Evolutionary conservation across 2,113 vertebrate species (phyloP).

Genomic region (Pitta sordida): DNA sequence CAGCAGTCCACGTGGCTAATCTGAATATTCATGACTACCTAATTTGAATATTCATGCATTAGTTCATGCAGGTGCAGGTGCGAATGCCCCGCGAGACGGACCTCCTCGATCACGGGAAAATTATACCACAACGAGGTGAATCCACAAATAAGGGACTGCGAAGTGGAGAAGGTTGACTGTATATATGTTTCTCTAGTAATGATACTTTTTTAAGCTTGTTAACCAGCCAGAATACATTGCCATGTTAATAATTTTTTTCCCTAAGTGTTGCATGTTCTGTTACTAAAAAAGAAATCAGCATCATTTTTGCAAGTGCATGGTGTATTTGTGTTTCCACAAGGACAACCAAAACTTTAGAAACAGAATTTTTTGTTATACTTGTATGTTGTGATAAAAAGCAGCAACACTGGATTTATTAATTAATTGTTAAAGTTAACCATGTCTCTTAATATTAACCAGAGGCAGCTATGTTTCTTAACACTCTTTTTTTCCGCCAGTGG

Average conservation of each 20-base stretch:
- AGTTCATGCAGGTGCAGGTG: too few species aligned
- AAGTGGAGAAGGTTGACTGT: too few species aligned
- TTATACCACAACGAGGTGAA: too few species aligned
- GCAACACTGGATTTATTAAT: neutral
- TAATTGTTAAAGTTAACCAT: neutral
- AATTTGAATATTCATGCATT: too few species aligned
- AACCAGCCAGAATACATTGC: neutral
- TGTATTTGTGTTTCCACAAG: neutral
- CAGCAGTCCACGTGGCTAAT: too few species aligned
- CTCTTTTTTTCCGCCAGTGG: neutral
- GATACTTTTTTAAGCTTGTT: neutral
- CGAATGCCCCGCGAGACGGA: too few species aligned
- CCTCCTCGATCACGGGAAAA: too few species aligned
- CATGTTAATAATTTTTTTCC: neutral
- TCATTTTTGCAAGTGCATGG: neutral
- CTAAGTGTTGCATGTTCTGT: accelerated
- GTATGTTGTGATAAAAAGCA: neutral
- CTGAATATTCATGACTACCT: too few species aligned
- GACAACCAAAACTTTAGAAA: neutral
- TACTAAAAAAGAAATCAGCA: neutral
- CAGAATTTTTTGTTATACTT: neutral
- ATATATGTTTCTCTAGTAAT: neutral
- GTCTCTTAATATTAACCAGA: neutral
- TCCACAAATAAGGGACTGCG: too few species aligned
- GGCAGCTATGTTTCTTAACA: neutral